Evolutionary conservation across 2,113 vertebrate species (phyloP), one percentile per base, ranked within the genome.

Genomic region (Nannobrachium achirus): DNA sequence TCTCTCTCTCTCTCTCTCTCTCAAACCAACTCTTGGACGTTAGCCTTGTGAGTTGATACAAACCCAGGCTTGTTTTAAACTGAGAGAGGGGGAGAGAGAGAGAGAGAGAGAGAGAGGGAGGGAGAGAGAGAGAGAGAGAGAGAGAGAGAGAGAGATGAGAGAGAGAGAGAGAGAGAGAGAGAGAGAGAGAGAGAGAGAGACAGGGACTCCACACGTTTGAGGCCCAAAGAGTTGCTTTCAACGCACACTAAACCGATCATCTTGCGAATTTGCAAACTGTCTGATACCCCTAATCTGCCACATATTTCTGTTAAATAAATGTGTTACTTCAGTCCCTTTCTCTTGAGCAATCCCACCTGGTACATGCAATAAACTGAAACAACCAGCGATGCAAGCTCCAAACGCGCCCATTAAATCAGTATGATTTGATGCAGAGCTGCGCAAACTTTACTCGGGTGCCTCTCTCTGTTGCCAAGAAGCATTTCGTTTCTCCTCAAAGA

Each of bases 401-500:
- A 53, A 57, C 50, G 19, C 44, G 16, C 49, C 55, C 45, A 63
- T 73, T 63, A 71, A 69, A 75, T 84, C 46, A 75, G 56, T 33
- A 52, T 73, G 73, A 83, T 82, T 10, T 63, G 73, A 25, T 66
- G 18, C 70, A 73, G 64, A 13, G 10, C 39, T 76, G 39, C 0
- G 2, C 74, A 10, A 76, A 71, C 68, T 63, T n/a, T 56, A 66
- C 64, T 69, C 80, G 67, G 67, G 25, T 33, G 67, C 64, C 18
- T 10, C 13, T 56, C 49, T 63, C 49, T 48, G 57, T 73, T 76
- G 73, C 83, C 80, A 80, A 14, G 75, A 60, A 69, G 56, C 42
- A 61, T 79, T 73, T 80, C 70, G 70, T 75, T 81, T 76, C 69
- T 72, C 61, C 62, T 81, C 76, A 76, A 71, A 70, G 61, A 76